phyloP scores from a whole-genome alignment of 2,888 invertebrate genomes.

The Cosmia pyralina region DNA sequence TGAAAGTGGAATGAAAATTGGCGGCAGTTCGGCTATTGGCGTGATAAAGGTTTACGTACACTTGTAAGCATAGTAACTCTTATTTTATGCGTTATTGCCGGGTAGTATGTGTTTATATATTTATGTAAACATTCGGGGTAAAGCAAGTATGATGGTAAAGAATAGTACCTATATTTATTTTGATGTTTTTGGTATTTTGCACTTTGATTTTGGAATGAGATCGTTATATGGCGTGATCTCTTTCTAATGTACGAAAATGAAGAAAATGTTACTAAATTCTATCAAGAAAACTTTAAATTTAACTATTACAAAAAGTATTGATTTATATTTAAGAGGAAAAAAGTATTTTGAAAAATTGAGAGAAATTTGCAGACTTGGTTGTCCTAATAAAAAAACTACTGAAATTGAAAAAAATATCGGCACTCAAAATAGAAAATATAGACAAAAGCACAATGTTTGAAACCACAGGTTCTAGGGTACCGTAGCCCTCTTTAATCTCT shows the following conservation, averaged over 20 bases:
- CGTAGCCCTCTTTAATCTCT: neutral
- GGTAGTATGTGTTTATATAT: neutral
- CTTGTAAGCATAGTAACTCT: neutral
- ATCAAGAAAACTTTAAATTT: neutral
- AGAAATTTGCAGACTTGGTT: conserved; percentile 4
- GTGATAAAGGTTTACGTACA: conserved; percentile 16
- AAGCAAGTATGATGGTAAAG: neutral
- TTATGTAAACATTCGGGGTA: neutral
- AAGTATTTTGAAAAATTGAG: conserved; percentile 14
- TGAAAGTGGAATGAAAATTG: conserved; percentile 30
- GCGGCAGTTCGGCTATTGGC: conserved; percentile 36
- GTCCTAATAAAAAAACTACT: neutral
- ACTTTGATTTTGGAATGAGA: neutral
- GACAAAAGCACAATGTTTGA: conserved; percentile 29
- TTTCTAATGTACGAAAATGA: conserved; percentile 2
- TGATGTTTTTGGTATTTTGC: neutral
- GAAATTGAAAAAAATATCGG: conserved; percentile 20
- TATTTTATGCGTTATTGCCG: conserved; percentile 3
- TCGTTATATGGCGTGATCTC: neutral
- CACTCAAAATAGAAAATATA: conserved; percentile 40
- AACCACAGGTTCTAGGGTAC: conserved; percentile 5
- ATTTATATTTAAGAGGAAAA: conserved; percentile 27
- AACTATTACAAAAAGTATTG: conserved; percentile 22
- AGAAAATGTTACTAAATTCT: conserved; percentile 7
- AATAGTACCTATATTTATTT: neutral